These are phyloP conservation scores for Tineola bisselliella DNA, from an alignment of 2,888 invertebrate species.

Conservation along the genomic window DNA sequence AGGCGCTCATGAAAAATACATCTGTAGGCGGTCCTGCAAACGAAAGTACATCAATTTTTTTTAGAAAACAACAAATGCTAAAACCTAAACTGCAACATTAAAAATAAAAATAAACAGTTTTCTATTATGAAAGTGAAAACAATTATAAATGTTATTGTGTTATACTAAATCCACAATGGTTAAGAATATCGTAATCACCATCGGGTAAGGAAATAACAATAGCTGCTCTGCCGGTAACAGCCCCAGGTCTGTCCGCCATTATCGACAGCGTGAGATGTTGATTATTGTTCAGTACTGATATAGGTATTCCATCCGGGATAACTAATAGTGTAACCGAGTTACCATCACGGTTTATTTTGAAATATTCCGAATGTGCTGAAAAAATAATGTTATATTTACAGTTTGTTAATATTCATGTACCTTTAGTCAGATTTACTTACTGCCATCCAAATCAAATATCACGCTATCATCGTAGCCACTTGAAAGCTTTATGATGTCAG, in stretches of 20 bases:
- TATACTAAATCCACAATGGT: no score
- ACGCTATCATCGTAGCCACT: constrained; percentile 24
- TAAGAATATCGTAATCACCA: constrained; percentile 16
- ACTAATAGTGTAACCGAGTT: constrained; percentile 3
- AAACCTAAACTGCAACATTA: constrained; percentile 26
- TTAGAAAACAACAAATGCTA: background rate
- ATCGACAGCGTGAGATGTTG: constrained; percentile 24
- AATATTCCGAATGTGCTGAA: constrained; percentile 8
- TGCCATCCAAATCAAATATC: constrained; percentile 25
- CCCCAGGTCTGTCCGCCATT: constrained; percentile 20
- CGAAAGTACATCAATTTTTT: background rate
- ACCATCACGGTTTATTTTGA: background rate
- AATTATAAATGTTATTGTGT: no score
- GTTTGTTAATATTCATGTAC: background rate
- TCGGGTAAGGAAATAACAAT: constrained; percentile 22
- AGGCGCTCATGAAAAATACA: background rate
- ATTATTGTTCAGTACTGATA: constrained; percentile 23
- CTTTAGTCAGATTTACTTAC: constrained; percentile 21
- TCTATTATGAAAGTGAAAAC: no score
- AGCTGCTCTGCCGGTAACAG: constrained; percentile 20
- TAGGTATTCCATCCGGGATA: constrained; percentile 19
- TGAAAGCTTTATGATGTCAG: constrained; percentile 21
- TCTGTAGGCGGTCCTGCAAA: background rate
- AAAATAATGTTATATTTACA: background rate
- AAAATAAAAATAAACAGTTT: background rate